Conservation (phyloP, 92 coral and sea anemone genomes). For the Phenganax marumi region DNA sequence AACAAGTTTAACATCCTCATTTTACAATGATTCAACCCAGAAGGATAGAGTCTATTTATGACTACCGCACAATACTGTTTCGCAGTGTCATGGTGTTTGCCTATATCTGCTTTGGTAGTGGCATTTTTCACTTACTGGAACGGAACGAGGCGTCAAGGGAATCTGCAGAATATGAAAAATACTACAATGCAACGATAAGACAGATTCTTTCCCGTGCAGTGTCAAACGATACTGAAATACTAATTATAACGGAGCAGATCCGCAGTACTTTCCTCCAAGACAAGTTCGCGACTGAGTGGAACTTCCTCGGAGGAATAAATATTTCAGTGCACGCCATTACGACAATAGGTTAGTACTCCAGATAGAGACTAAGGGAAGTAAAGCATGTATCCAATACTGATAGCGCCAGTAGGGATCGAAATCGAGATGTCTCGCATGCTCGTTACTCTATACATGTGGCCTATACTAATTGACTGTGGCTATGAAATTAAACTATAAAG, state of each 20-base stretch:
- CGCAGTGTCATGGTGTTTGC: slow-evolving; percentile 7
- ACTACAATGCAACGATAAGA: slow-evolving; percentile 15
- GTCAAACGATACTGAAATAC: slow-evolving; percentile 17
- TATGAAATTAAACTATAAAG: no score
- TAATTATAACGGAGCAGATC: slow-evolving; percentile 2
- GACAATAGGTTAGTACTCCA: slow-evolving; percentile 25
- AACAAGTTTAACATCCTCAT: no score
- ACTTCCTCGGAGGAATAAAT: slow-evolving; percentile 17
- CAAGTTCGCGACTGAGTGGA: slow-evolving; percentile 6
- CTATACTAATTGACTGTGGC: no score
- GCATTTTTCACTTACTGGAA: slow-evolving; percentile 22
- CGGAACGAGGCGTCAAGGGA: neutral
- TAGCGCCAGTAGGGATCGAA: no score
- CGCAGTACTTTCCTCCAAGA: slow-evolving; percentile 10
- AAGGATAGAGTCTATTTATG: slow-evolving; percentile 1
- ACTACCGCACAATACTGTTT: slow-evolving; percentile 22
- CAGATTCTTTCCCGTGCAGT: neutral
- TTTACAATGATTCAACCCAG: neutral
- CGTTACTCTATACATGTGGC: no score
- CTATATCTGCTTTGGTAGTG: slow-evolving; percentile 33
- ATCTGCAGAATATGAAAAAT: neutral
- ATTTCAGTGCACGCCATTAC: slow-evolving; percentile 18
- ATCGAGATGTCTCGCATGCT: no score
- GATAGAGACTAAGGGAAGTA: no score
- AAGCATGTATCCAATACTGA: no score